Evolutionary conservation across 2,113 vertebrate species (phyloP).

Genomic region (Typhlomys cinereus): DNA sequence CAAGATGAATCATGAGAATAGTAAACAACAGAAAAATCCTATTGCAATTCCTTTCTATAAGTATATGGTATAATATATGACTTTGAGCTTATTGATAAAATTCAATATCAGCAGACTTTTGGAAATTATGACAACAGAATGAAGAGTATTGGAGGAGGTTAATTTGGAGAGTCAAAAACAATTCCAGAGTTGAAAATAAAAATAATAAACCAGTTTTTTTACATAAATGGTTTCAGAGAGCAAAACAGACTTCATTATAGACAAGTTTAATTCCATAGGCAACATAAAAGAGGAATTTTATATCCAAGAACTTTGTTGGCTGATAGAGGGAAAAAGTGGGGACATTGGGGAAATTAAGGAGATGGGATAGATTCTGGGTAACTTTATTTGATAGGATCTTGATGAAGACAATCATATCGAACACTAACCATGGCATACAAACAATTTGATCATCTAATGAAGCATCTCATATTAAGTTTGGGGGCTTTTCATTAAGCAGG

Average conservation of each 20-base stretch:
- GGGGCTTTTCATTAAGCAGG: not conserved
- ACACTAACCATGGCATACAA: fast-evolving
- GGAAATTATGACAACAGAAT: not conserved
- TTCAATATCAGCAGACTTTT: not conserved
- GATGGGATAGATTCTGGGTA: not conserved
- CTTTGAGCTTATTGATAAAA: not conserved
- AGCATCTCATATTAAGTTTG: not conserved
- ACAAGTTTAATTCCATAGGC: not conserved
- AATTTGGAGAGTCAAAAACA: not conserved
- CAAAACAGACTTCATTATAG: not conserved
- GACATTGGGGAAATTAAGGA: not conserved
- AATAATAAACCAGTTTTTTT: not conserved
- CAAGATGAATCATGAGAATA: not conserved
- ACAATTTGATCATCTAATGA: not conserved
- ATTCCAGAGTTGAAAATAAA: not conserved
- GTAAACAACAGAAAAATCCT: not conserved
- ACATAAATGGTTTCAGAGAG: not conserved
- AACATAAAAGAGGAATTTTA: not conserved
- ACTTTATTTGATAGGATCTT: not conserved
- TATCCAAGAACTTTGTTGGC: not conserved
- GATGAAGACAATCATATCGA: not conserved
- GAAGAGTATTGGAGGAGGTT: not conserved
- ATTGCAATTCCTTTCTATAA: not conserved
- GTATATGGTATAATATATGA: not conserved
- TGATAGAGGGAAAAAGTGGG: not conserved